Evolutionary conservation across 2,113 vertebrate species (phyloP).

Genomic region (Candoia aspera): DNA sequence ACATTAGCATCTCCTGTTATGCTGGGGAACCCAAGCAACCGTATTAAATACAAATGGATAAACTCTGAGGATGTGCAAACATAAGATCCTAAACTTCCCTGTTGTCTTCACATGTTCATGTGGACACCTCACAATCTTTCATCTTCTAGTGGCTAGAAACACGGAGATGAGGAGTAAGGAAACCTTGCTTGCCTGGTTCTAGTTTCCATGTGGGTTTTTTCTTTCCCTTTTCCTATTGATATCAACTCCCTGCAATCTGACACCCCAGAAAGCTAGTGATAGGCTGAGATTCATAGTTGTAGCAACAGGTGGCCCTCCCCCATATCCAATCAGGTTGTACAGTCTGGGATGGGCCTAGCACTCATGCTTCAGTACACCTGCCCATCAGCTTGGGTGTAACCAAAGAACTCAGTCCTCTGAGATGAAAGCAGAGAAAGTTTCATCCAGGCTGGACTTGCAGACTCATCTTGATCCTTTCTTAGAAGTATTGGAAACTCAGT

Average conservation of each 20-base stretch:
- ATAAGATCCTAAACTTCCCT: background rate
- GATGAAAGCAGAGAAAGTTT: constrained; percentile 38
- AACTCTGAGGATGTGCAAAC: background rate
- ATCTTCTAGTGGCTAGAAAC: background rate
- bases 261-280: background rate
- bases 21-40: background rate
- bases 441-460: background rate
- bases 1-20: background rate
- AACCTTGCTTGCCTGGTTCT: rapidly evolving
- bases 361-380: background rate
- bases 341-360: background rate
- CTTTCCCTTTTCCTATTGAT: background rate
- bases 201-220: constrained; percentile 23
- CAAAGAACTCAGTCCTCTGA: background rate
- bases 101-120: background rate
- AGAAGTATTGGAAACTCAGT: background rate
- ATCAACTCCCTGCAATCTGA: rapidly evolving
- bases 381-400: constrained; percentile 51
- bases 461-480: background rate
- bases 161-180: background rate
- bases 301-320: constrained; percentile 30
- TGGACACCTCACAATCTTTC: background rate
- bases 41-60: background rate
- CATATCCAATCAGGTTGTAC: background rate
- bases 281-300: constrained; percentile 19